These are phyloP conservation scores for Spizella passerina DNA, from an alignment of 2,797 vertebrate genomes.

Conservation along the genomic window DNA sequence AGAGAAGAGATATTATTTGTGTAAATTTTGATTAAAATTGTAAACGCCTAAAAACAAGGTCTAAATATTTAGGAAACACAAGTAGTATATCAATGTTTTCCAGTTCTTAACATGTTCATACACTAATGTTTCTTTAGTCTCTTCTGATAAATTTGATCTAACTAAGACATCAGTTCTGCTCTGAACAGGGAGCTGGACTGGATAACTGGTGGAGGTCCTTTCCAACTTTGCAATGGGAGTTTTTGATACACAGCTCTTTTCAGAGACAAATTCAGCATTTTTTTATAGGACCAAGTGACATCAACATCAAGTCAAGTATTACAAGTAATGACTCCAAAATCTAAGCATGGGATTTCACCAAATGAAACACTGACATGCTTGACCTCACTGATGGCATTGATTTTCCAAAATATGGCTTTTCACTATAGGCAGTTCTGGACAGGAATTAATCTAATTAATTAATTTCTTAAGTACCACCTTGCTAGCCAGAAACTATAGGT, in stretches of 20 bases:
- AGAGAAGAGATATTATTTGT: not conserved
- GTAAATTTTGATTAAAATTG: not conserved
- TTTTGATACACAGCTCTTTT: fast-evolving
- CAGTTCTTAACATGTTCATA: not conserved
- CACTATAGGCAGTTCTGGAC: not conserved
- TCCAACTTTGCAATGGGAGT: not conserved
- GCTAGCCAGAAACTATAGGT: too few species aligned
- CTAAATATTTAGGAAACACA: not conserved
- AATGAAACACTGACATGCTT: not conserved
- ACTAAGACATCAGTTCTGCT: not conserved
- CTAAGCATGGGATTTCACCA: not conserved
- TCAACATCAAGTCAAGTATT: not conserved
- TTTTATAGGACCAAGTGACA: not conserved
- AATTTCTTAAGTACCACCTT: not conserved
- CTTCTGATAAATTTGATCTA: not conserved
- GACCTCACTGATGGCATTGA: not conserved
- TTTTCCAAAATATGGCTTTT: not conserved
- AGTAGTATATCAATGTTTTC: not conserved
- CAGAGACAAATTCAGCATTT: not conserved
- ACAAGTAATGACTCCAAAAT: not conserved
- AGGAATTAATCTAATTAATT: not conserved
- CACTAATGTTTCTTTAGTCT: not conserved
- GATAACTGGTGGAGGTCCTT: not conserved
- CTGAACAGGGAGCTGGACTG: not conserved
- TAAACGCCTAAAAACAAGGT: not conserved